Evolutionary conservation across 2,797 vertebrate genomes (phyloP).

Genomic region (Cynopterus sphinx): DNA sequence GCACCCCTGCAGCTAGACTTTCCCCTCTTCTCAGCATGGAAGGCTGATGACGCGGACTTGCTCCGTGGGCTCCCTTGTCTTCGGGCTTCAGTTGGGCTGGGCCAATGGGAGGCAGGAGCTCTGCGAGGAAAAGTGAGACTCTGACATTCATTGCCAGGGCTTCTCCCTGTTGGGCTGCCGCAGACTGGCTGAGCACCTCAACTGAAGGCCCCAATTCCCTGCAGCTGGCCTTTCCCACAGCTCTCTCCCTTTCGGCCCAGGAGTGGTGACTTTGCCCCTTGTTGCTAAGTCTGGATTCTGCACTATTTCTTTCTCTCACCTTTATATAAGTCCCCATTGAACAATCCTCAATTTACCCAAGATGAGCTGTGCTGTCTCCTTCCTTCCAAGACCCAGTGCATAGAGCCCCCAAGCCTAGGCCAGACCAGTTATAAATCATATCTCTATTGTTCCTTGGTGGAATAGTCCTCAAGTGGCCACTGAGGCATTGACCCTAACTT

Average conservation of each 20-base stretch:
- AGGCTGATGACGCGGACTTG: accelerated
- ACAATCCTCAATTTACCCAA: not conserved
- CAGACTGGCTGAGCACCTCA: not conserved
- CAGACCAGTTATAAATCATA: accelerated
- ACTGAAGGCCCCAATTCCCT: accelerated
- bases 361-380: not conserved
- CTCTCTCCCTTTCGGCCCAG: not conserved
- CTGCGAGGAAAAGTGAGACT: not conserved
- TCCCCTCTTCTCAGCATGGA: not conserved
- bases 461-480: not conserved
- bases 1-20: not conserved
- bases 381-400: not conserved
- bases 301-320: not conserved
- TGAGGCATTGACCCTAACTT: not conserved
- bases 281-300: not conserved
- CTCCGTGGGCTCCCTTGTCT: not conserved
- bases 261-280: not conserved
- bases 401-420: not conserved
- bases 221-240: not conserved
- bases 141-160: not conserved
- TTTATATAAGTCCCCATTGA: not conserved
- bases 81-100: not conserved
- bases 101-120: not conserved
- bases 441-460: not conserved
- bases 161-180: not conserved